phyloP scores from a whole-genome alignment of 2,113 vertebrate genomes.

The Percina caprodes region DNA sequence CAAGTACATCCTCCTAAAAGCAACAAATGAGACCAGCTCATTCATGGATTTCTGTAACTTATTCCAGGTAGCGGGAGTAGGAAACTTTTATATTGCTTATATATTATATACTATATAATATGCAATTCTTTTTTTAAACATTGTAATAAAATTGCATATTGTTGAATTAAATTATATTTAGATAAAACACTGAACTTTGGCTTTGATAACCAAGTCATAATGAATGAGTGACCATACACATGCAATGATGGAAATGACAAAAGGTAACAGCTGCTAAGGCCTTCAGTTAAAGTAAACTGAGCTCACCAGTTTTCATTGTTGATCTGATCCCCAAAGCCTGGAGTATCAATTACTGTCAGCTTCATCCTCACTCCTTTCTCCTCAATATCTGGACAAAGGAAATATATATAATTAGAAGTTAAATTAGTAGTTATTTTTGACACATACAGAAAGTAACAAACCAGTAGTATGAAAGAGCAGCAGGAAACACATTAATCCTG shows the following conservation, averaged over 20 bases:
- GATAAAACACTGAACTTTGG: background rate
- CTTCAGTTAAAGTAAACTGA: background rate
- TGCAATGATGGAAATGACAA: background rate
- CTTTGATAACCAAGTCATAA: background rate
- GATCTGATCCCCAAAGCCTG: conserved; percentile 98
- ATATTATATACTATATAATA: background rate
- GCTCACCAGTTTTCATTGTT: conserved; percentile 99
- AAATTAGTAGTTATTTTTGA: background rate
- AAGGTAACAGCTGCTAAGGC: background rate
- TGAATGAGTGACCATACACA: background rate
- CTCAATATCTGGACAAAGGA: conserved; percentile 89
- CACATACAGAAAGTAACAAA: background rate
- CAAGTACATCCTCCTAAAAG: too few species aligned
- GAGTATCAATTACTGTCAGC: conserved; percentile 96
- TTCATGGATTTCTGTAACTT: too few species aligned
- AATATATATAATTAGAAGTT: background rate
- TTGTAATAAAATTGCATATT: too few species aligned
- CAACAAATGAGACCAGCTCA: too few species aligned
- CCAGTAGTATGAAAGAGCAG: background rate
- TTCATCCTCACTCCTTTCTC: conserved; percentile 99
- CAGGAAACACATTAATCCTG: background rate
- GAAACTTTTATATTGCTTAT: background rate
- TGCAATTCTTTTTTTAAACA: too few species aligned
- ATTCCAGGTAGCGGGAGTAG: too few species aligned
- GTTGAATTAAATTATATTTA: background rate